Percentiles rank a stretch among this genome's conserved stretches.
Conservation (phyloP, 1,140 invertebrate species). For the Neodiprion lecontei region DNA sequence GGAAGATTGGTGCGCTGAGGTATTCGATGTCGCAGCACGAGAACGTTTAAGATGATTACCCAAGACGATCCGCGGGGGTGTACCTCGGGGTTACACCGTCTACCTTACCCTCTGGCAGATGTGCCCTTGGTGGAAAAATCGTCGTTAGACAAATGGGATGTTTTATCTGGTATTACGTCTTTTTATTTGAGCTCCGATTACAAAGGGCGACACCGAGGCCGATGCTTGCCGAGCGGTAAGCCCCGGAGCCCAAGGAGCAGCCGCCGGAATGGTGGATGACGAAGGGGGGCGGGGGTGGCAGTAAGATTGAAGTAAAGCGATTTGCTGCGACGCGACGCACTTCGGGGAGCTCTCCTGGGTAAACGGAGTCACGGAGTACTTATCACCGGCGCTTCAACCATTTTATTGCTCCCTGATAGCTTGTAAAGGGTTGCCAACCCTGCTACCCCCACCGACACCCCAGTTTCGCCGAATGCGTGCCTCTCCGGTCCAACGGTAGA, state of each 20-base stretch:
- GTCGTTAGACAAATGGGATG: conserved; percentile 59
- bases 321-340: conserved; percentile 46
- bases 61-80: conserved; percentile 37
- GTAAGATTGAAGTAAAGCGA: conserved; percentile 56
- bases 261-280: not conserved
- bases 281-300: conserved; percentile 15
- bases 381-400: conserved; percentile 38
- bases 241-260: conserved; percentile 3
- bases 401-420: conserved; percentile 45
- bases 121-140: conserved; percentile 45
- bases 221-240: conserved; percentile 7
- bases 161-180: conserved; percentile 59
- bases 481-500: too few relatives aligned
- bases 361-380: conserved; percentile 28
- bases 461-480: not conserved
- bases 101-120: too few relatives aligned
- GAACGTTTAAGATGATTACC: conserved; percentile 59
- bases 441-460: conserved; percentile 19
- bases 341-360: conserved; percentile 37
- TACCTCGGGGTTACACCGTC: conserved; percentile 23
- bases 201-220: conserved; percentile 18
- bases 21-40: conserved; percentile 23
- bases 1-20: not conserved
- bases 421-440: conserved; percentile 38
- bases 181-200: conserved; percentile 59